Conservation (phyloP, 2,888 invertebrate genomes). For the Cephus rjabovi region DNA sequence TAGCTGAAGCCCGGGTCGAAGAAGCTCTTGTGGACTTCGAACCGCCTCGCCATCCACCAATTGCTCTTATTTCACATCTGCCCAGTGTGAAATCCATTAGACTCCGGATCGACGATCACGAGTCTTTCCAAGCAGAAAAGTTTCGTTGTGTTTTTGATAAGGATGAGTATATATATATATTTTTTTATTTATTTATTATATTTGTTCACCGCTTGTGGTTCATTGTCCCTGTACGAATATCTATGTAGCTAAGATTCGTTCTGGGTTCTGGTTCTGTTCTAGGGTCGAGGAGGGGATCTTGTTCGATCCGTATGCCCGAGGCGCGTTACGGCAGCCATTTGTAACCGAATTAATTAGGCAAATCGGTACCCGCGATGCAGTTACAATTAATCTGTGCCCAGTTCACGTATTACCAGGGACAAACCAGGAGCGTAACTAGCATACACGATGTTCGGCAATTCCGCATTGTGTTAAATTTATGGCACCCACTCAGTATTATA, state of each 20-base stretch:
- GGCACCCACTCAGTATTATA: no score
- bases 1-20: slow-evolving; percentile 13
- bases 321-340: slow-evolving; percentile 45
- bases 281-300: background rate
- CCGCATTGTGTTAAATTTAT: no score
- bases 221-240: no score
- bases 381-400: slow-evolving; percentile 63
- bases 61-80: slow-evolving; percentile 4
- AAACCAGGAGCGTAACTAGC: slow-evolving; percentile 12
- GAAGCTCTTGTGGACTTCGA: slow-evolving; percentile 12
- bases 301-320: slow-evolving; percentile 1
- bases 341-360: slow-evolving; percentile 65
- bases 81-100: slow-evolving; percentile 52
- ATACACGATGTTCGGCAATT: no score
- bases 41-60: slow-evolving; percentile 27
- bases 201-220: no score
- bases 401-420: slow-evolving; percentile 37
- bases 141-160: no score
- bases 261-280: no score
- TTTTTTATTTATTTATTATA: no score
- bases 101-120: no score
- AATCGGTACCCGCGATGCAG: slow-evolving; percentile 62
- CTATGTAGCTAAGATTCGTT: no score
- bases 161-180: no score
- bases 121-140: no score